These are phyloP conservation scores for Erithacus rubecula DNA, from an alignment of 2,797 vertebrate species.

Conservation along the genomic window DNA sequence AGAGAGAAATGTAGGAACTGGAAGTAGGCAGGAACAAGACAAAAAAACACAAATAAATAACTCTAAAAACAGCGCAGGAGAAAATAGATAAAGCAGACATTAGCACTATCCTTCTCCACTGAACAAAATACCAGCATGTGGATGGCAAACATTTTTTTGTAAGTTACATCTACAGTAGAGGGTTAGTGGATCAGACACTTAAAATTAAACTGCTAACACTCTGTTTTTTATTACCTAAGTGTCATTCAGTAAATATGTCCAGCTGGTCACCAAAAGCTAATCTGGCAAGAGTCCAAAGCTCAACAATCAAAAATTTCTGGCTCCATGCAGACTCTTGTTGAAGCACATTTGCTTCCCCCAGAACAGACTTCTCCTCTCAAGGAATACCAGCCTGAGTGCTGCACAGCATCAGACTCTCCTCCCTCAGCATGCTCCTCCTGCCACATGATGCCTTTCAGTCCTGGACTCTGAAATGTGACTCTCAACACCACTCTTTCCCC, in stretches of 20 bases:
- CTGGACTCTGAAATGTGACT: background rate
- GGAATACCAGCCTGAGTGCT: accelerated
- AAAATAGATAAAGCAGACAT: background rate
- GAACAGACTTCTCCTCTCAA: background rate
- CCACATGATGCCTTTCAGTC: background rate
- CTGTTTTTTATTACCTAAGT: background rate
- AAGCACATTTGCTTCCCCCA: background rate
- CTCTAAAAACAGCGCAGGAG: background rate
- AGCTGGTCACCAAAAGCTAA: background rate
- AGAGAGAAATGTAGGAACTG: background rate
- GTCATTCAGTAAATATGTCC: background rate
- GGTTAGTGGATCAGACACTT: background rate
- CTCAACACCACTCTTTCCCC: background rate
- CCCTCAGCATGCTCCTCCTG: background rate
- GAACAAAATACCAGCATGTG: background rate
- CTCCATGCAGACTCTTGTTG: background rate
- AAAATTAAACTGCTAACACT: background rate
- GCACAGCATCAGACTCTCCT: background rate
- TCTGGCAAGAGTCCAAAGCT: background rate
- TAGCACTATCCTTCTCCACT: background rate
- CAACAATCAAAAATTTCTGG: background rate
- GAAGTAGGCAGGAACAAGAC: background rate
- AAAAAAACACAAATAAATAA: background rate
- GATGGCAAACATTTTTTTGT: background rate
- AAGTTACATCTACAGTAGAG: background rate